phyloP scores from a whole-genome alignment of 1,140 invertebrate genomes.

The Drosophila funebris region DNA sequence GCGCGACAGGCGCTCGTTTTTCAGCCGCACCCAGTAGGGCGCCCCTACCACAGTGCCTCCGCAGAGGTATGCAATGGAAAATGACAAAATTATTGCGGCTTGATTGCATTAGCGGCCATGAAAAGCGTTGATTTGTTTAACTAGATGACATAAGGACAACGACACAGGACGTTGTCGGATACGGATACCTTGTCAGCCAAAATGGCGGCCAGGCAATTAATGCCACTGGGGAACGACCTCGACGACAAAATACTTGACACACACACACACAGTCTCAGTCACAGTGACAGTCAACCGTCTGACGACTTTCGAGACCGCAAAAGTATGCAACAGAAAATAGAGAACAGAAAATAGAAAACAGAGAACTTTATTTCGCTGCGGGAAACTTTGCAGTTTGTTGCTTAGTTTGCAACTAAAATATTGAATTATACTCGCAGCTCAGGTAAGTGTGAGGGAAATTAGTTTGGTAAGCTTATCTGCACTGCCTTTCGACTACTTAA shows the following conservation, averaged over 20 bases:
- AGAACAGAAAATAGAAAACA: too few relatives aligned
- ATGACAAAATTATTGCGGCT: constrained; percentile 79
- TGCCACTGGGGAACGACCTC: constrained; percentile 39
- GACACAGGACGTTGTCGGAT: constrained; percentile 6
- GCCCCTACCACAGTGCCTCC: not conserved
- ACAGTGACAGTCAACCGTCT: not conserved
- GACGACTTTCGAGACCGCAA: too few relatives aligned
- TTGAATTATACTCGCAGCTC: constrained; percentile 7
- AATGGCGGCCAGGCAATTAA: constrained; percentile 72
- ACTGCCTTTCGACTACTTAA: not conserved
- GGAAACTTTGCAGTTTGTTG: constrained; percentile 15
- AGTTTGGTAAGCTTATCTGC: too few relatives aligned
- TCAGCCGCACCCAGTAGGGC: constrained; percentile 1
- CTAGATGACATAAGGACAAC: constrained; percentile 34
- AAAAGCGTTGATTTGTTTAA: constrained; percentile 75
- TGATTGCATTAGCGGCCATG: constrained; percentile 75
- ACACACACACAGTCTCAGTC: not conserved
- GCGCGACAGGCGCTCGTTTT: constrained; percentile 36
- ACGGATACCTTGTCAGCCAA: constrained; percentile 48
- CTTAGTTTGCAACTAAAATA: constrained; percentile 20
- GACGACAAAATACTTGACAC: constrained; percentile 22
- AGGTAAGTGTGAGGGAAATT: not conserved
- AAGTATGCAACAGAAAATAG: constrained; percentile 10
- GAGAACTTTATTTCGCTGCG: constrained; percentile 3
- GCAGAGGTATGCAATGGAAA: constrained; percentile 56